Evolutionary conservation across 2,797 vertebrate species (phyloP), one percentile per base, ranked within the genome.

Genomic region (Pogonophryne albipinna): DNA sequence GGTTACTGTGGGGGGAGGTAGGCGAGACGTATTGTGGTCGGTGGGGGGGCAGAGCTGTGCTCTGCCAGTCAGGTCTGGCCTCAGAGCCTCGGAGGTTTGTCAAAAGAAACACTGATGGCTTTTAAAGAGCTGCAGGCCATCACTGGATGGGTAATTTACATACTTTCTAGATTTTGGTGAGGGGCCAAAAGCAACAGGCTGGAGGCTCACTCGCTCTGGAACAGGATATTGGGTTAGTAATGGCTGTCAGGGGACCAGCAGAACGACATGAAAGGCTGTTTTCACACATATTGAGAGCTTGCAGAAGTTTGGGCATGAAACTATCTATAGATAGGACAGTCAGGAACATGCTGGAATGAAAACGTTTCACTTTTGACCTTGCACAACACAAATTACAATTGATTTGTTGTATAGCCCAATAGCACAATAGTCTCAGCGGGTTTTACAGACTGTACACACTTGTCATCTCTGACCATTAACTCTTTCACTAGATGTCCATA

Each of bases 151-250:
- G 93, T 94, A 85, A 95, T 95, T 94, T 95, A 94, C 92, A 94
- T 94, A 93, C 86, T 94, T 94, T 89, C 60, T 84, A 75, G 84
- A 93, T 92, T 9, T 93, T 95, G 94, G 94, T 92, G 85, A 69
- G 79, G 38, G 79, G 93, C 95, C 94, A 96, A 96, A 82, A 90
- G 87, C 89, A 95, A 94, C 94, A 95, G 61, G 87, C 87, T 80
- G 75, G 70, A 93, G 92, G 86, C 86, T 86, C 78, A 45, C 81
- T 91, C 90, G 87, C 93, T 94, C 94, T 92, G 93, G 88, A 95
- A 94, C 93, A 93, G 94, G 95, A 95, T 95, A 95, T 94, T 94
- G 86, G 91, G 85, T 92, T 93, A 91, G 92, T 93, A 94, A 95
- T 94, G 93, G 91, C 91, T 88, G 87, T 90, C 91, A 77, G 80